Evolutionary conservation across 2,888 invertebrate species (phyloP).

Genomic region (Saturnia japonica): DNA sequence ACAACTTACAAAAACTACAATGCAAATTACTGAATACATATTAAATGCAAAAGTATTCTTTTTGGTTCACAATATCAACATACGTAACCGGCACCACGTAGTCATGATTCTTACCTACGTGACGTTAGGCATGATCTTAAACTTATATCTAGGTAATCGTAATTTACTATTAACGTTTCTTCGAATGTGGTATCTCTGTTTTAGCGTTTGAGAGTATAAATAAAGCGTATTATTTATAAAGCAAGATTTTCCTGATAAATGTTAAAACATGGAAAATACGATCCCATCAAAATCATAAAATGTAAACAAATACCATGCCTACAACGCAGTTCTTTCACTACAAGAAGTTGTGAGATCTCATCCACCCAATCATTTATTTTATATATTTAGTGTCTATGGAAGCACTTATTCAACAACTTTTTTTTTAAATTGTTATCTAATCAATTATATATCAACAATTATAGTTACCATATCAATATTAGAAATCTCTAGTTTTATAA

Average conservation of each 20-base stretch:
- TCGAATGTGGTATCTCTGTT: background rate
- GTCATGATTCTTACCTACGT: slow-evolving; percentile 29
- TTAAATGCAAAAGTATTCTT: background rate
- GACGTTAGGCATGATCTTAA: slow-evolving; percentile 31
- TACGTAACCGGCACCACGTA: background rate
- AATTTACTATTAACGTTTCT: background rate
- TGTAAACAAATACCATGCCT: too few species aligned
- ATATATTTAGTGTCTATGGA: too few species aligned
- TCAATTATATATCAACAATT: too few species aligned
- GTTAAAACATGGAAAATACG: background rate
- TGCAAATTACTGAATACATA: background rate
- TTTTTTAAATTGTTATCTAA: too few species aligned
- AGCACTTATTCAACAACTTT: too few species aligned
- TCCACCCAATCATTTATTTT: too few species aligned
- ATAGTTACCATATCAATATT: too few species aligned
- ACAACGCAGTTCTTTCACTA: too few species aligned
- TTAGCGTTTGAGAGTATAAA: slow-evolving; percentile 6
- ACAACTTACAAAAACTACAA: background rate
- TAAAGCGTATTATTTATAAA: background rate
- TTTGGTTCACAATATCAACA: background rate
- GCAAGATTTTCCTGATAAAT: background rate
- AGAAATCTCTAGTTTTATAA: too few species aligned
- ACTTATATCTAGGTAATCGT: slow-evolving; percentile 2
- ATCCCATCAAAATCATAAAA: too few species aligned
- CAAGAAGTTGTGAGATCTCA: too few species aligned